These are phyloP conservation scores for Apodemus agrarius DNA, from an alignment of 2,797 vertebrate genomes.

Conservation along the genomic window DNA sequence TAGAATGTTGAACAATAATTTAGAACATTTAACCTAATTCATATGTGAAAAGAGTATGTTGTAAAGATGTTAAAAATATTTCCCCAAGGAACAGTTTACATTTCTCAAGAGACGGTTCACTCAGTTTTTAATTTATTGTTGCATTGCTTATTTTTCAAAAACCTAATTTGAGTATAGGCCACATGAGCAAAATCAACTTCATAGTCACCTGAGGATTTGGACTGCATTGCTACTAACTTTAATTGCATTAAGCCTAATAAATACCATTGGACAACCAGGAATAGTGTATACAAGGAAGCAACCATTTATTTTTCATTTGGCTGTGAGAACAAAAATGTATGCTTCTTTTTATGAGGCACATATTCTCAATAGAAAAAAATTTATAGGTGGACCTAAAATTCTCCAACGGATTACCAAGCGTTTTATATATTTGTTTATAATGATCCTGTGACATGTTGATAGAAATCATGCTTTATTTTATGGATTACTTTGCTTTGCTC, in stretches of 20 bases:
- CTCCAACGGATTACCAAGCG: no score
- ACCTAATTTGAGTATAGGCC: neutral
- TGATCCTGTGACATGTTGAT: neutral
- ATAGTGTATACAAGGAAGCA: neutral
- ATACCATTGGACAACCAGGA: neutral
- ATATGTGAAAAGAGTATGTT: neutral
- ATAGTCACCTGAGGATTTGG: neutral
- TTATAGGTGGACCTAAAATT: neutral
- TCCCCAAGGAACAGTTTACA: neutral
- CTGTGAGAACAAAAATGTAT: neutral
- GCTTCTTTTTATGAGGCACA: neutral
- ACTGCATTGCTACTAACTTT: neutral
- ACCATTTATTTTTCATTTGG: neutral
- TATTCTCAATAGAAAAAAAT: neutral
- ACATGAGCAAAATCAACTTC: neutral
- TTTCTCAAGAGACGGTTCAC: neutral
- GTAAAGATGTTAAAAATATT: neutral
- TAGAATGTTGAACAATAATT: neutral
- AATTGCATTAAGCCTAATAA: neutral
- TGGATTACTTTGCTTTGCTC: neutral
- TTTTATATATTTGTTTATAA: neutral
- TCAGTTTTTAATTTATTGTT: neutral
- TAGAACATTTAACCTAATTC: neutral
- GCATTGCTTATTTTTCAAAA: neutral
- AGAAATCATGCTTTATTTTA: neutral